Evolutionary conservation across 1,140 invertebrate genomes (phyloP).

Genomic region (Leptopilina clavipes): DNA sequence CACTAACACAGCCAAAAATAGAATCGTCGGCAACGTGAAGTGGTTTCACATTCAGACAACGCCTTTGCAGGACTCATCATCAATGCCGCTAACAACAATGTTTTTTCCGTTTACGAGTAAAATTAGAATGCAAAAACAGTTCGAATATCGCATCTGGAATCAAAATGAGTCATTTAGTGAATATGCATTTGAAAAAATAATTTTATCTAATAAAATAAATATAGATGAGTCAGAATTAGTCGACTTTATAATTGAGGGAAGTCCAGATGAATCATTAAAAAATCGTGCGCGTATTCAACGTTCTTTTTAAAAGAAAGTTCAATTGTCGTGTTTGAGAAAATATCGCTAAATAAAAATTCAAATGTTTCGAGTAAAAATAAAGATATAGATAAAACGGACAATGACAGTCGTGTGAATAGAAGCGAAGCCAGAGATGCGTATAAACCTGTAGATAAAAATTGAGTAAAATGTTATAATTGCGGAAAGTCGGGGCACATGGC

Average conservation of each 20-base stretch:
- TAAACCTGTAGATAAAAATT: not conserved
- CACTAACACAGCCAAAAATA: too few species aligned
- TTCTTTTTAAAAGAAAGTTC: conserved; percentile 25
- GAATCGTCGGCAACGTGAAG: too few species aligned
- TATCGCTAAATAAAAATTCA: conserved; percentile 38
- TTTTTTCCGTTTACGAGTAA: conserved; percentile 8
- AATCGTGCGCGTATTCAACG: conserved; percentile 35
- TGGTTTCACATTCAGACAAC: too few species aligned
- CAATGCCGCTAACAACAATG: too few species aligned
- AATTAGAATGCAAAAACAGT: conserved; percentile 29
- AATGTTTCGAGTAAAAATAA: not conserved
- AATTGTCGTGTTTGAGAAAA: conserved; percentile 44
- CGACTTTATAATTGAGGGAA: conserved; percentile 40
- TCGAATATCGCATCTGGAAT: conserved; percentile 40
- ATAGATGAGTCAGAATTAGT: conserved; percentile 47
- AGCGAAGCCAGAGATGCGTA: not conserved
- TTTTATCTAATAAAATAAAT: conserved; percentile 37
- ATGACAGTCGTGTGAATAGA: not conserved
- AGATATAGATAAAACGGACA: not conserved
- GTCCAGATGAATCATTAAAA: not conserved
- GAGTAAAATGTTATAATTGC: conserved; percentile 33
- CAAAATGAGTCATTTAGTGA: conserved; percentile 39
- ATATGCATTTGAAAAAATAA: conserved; percentile 48
- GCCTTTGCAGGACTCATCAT: too few species aligned
- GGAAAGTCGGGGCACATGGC: conserved; percentile 22